These are phyloP conservation scores for Dasyornis broadbenti DNA, from an alignment of 2,113 vertebrate genomes.

Conservation along the genomic window DNA sequence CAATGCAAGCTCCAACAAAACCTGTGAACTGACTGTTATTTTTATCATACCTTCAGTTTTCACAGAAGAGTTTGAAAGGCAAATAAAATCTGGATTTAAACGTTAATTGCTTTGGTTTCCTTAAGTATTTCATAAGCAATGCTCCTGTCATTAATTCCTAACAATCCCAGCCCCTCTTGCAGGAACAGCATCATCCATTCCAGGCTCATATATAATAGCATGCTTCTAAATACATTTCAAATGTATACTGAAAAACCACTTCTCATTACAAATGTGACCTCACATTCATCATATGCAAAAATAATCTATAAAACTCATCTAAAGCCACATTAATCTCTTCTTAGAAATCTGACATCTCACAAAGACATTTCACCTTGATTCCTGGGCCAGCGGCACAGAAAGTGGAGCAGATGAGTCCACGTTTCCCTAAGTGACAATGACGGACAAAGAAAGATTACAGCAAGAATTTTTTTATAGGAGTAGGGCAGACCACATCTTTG, in stretches of 20 bases:
- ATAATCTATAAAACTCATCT: not conserved
- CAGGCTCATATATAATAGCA: not conserved
- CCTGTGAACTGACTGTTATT: not conserved
- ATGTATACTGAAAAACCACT: not conserved
- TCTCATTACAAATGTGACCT: not conserved
- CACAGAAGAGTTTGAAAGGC: not conserved
- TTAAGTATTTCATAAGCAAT: not conserved
- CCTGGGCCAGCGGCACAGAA: not conserved
- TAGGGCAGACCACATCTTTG: not conserved
- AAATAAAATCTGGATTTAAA: not conserved
- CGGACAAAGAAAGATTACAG: not conserved
- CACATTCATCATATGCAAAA: not conserved
- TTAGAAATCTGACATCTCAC: not conserved
- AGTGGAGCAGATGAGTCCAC: not conserved
- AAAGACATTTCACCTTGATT: not conserved
- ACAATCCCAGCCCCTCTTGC: not conserved
- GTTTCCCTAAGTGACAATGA: accelerated
- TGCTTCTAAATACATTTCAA: not conserved
- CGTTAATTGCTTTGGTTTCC: not conserved
- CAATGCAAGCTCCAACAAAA: not conserved
- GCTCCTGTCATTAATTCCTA: not conserved
- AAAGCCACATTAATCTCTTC: not conserved
- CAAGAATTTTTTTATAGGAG: not conserved
- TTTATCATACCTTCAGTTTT: not conserved
- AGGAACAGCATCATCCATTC: not conserved